Evolutionary conservation across 2,113 vertebrate genomes (phyloP).

Genomic region (Mesoclemmys tuberculata): DNA sequence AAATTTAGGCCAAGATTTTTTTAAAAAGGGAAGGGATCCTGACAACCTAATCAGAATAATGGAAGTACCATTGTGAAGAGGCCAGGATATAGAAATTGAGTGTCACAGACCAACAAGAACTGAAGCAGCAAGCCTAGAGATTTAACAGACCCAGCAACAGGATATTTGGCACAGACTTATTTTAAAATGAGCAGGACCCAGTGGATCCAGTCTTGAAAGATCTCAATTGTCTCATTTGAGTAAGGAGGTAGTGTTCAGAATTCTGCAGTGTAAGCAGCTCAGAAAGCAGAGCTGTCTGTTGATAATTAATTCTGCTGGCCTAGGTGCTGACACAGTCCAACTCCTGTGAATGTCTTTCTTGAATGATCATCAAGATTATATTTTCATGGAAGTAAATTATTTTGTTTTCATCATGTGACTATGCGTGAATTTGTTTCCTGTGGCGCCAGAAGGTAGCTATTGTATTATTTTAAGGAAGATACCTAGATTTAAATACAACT

Average conservation of each 20-base stretch:
- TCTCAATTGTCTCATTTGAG: neutral
- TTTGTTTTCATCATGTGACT: slow-evolving; percentile 20
- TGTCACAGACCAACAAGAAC: neutral
- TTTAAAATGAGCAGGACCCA: slow-evolving; percentile 49
- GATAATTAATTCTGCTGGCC: neutral
- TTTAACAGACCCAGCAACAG: neutral
- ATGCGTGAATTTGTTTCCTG: neutral
- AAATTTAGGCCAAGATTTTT: neutral
- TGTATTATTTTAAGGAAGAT: slow-evolving; percentile 43
- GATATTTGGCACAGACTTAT: slow-evolving; percentile 17
- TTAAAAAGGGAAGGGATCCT: neutral
- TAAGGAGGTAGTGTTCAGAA: neutral
- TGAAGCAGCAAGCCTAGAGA: neutral
- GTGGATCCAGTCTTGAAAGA: neutral
- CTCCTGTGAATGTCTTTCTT: neutral
- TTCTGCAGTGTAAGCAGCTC: neutral
- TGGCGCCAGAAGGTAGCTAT: neutral
- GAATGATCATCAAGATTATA: neutral
- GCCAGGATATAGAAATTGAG: neutral
- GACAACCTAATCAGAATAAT: neutral
- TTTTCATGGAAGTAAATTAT: slow-evolving; percentile 57
- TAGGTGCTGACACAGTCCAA: neutral
- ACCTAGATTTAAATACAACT: neutral
- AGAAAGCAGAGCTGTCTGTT: neutral
- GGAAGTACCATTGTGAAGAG: neutral